Evolutionary conservation across 1,140 invertebrate species (phyloP).

Genomic region (Triops cancriformis): DNA sequence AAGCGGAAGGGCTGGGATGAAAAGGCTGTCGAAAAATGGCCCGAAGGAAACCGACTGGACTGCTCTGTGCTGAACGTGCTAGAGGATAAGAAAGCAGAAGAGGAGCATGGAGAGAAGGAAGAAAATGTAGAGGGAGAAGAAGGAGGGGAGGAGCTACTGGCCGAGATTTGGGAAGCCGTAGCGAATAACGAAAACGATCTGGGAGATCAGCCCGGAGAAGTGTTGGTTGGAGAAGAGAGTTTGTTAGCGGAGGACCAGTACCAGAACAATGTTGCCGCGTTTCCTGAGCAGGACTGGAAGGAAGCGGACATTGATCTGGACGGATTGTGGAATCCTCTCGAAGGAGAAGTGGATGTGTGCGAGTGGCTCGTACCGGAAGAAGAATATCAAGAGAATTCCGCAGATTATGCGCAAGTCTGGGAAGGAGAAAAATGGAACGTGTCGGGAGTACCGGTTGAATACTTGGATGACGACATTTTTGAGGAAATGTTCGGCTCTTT

Average conservation of each 20-base stretch:
- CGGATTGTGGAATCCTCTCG: slow-evolving; percentile 25
- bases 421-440: slow-evolving; percentile 16
- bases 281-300: slow-evolving; percentile 21
- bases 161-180: slow-evolving; percentile 15
- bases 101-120: slow-evolving; percentile 14
- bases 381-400: slow-evolving; percentile 17
- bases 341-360: slow-evolving; percentile 22
- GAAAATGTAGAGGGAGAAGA: slow-evolving; percentile 17
- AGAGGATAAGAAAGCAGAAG: slow-evolving; percentile 24
- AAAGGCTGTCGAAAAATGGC: neutral
- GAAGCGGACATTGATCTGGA: slow-evolving; percentile 18
- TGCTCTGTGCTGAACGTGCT: neutral
- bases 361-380: slow-evolving; percentile 23
- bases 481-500: slow-evolving; percentile 34
- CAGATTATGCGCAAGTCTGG: neutral
- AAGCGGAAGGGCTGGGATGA: neutral
- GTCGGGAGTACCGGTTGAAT: slow-evolving; percentile 33
- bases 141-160: slow-evolving; percentile 17
- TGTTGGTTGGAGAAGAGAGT: slow-evolving; percentile 1
- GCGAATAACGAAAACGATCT: slow-evolving; percentile 26
- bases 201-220: neutral
- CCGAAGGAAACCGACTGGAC: neutral
- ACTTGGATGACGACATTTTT: slow-evolving; percentile 35
- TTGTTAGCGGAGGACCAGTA: neutral
- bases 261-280: neutral